Evolutionary conservation across 2,797 vertebrate species (phyloP), one percentile per base, ranked within the genome.

Genomic region (Acestrorhynchus altus): DNA sequence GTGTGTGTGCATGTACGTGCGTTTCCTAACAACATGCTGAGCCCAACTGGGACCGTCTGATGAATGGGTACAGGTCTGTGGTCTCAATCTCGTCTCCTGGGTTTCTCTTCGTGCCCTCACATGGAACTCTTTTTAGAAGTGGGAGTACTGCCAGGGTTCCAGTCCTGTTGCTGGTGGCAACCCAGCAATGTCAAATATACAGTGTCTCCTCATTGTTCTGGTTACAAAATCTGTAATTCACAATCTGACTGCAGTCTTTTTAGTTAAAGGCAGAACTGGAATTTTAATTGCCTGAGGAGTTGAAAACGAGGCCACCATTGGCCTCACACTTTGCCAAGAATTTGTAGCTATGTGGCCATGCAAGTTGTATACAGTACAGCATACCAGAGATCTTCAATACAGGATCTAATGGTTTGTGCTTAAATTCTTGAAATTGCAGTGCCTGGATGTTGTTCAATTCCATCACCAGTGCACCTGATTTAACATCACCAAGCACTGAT

Each of bases 41-140:
- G 60, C 44, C 11, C 40, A 28, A 51, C 51, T 46, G 59, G 46
- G 22, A 42, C 57, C 46, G 22, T 35, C 77, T 85, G 86, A 89
- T 88, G 79, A 87, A 81, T 85, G 72, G 76, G 81, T 85, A 56
- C 81, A 78, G 80, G 89, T 90, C 85, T 74, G 42, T 73, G 76
- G 78, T 79, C 81, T 76, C 77, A 73, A 86, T 84, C 71, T 83
- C 72, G 78, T 79, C 76, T 78, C 78, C 79, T 63, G 67, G 79
- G 83, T 73, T 87, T 90, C 91, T 90, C 91, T 91, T 88, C 86
- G 89, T 91, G 59, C 72, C 77, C 85, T 83, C 85, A 86, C 81
- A 84, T 83, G 87, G 84, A 85, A 87, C 78, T 88, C 87, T 92
- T 91, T 85, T 89, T 88, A 89, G 86, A 85, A 80, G 83, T 79